Base-by-base conservation (phyloP, 2,113 vertebrate species). In the Pristiophorus japonicus region DNA sequence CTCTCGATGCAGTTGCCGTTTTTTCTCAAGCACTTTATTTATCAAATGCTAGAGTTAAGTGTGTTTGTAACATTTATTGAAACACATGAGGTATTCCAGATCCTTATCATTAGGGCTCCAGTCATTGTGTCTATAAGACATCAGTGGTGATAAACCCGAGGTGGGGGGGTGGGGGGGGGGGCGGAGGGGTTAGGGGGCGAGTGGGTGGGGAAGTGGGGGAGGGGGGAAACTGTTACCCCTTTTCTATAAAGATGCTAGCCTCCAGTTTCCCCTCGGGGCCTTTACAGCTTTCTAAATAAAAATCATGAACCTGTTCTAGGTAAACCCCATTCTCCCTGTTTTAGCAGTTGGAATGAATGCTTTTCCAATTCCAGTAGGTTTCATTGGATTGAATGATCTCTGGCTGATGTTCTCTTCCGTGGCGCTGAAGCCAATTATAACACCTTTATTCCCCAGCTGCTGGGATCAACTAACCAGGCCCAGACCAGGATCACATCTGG, bases 21-120 rank as follows among this genome's bases (percentile, higher is more conserved):
- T 94, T 94, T 94, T 70, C 65, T 70, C 10, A 67, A 94, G 93
- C 42, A 27, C 65, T 70, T 94, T 94, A 47, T 45, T 67, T 51
- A 93, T 24, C 91, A 45, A 92, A 92, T 42, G 38, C 10, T 70
- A 27, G 27, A 94, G 20, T 30, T 45, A 45, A 94, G n/a, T 24
- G n/a, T 22, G 14, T 45, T 45, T 66, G 22, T 93, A 10, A 24
- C 7, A 93, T 45, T 42, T 24, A 93, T 59, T 66, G 62, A 66
- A 66, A 24, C 38, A 66, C 63, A 24, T 66, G n/a, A 65, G 16
- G 18, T n/a, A 93, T 42, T 65, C 59, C 16, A 65, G 59, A 30
- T 92, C 47, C 51, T 63, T 34, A 91, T 16, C 51, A 59, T 90
- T 3, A 63, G 34, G 59, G 90, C 14, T 92, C 51, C 59, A 91